Evolutionary conservation across 2,797 vertebrate genomes (phyloP).

Genomic region (Cryptoprocta ferox): DNA sequence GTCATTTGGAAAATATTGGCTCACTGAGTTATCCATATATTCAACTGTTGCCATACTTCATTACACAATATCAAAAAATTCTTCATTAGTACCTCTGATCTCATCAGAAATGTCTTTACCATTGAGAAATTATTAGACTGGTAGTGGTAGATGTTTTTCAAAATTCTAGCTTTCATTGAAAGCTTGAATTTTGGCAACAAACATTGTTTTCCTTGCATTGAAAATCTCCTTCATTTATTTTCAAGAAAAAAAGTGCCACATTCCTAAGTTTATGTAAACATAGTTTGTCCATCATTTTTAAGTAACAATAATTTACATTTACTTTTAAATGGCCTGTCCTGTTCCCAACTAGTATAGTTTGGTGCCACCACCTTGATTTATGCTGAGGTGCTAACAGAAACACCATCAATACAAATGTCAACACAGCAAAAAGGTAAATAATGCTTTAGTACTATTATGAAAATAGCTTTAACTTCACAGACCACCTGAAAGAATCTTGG

Average conservation of each 20-base stretch:
- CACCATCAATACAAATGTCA: not conserved
- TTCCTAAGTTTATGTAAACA: not conserved
- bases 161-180: not conserved
- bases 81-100: not conserved
- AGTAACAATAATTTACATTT: not conserved
- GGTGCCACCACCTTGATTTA: not conserved
- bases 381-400: not conserved
- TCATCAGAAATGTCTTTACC: not conserved
- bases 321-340: not conserved
- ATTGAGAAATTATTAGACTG: not conserved
- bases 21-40: not conserved
- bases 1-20: slow-evolving; percentile 21
- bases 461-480: not conserved
- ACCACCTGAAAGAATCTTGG: not conserved
- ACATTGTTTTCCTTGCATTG: not conserved
- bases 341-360: not conserved
- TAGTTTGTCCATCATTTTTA: not conserved
- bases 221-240: not conserved
- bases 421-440: not conserved
- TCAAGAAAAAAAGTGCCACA: not conserved
- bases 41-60: not conserved
- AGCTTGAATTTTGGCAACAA: not conserved
- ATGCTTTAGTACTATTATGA: not conserved
- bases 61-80: not conserved
- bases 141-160: not conserved